Conservation (phyloP, 2,113 vertebrate species). For the Pedionomus torquatus region DNA sequence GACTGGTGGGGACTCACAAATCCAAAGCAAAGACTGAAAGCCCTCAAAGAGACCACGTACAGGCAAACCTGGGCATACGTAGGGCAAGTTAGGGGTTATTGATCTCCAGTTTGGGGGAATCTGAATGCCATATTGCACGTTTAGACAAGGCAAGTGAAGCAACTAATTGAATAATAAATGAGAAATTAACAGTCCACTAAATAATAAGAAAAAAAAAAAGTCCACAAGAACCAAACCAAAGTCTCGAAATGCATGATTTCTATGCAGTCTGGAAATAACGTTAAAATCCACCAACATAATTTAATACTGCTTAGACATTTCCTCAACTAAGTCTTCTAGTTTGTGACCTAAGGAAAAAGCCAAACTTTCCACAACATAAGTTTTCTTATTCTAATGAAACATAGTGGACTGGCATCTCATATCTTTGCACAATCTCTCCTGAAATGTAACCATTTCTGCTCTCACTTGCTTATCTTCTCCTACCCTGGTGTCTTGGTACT, state of each 20-base stretch:
- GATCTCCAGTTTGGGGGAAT: not conserved
- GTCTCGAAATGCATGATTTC: not conserved
- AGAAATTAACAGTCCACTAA: not conserved
- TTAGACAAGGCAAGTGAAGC: not conserved
- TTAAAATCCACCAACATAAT: not conserved
- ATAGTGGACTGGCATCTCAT: not conserved
- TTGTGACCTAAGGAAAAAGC: not conserved
- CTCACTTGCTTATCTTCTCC: not conserved
- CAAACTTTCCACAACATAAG: accelerated
- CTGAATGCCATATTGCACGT: not conserved
- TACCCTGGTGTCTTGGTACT: not conserved
- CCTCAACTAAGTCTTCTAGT: not conserved
- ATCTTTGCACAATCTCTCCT: not conserved
- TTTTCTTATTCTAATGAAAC: not conserved
- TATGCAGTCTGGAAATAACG: not conserved
- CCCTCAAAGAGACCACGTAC: not conserved
- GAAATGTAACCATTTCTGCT: not conserved
- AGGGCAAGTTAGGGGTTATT: accelerated
- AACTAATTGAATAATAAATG: not conserved
- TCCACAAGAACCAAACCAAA: not conserved
- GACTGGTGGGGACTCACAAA: not conserved
- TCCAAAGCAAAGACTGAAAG: not conserved
- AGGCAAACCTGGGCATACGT: not conserved
- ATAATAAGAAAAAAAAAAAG: not conserved
- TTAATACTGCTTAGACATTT: not conserved